Conservation (phyloP, 1,140 invertebrate species). For the fruit fly (Drosophila melanogaster) region Release_6_plus_ISO1_MT NC_004354.4:17155501-17156000, state of each 20-base stretch:
- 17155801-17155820: slow-evolving; percentile 86
- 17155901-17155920: slow-evolving; percentile 43
- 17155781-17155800: slow-evolving; percentile 85
- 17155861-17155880: slow-evolving; percentile 41
- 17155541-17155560: slow-evolving; percentile 45
- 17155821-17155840: slow-evolving; percentile 87
- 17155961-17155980: slow-evolving; percentile 17
- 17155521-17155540: slow-evolving; percentile 44
- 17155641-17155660: slow-evolving; percentile 79
- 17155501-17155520: neutral
- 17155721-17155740: slow-evolving; percentile 87
- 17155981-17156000: slow-evolving; percentile 24
- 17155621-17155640: slow-evolving; percentile 71
- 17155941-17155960: slow-evolving; percentile 28
- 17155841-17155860: slow-evolving; percentile 43
- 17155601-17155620: slow-evolving; percentile 86
- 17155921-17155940: slow-evolving; percentile 44
- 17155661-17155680: slow-evolving; percentile 86
- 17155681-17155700: slow-evolving; percentile 84
- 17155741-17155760: slow-evolving; percentile 87
- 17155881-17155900: neutral
- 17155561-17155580: slow-evolving; percentile 24
- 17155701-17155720: slow-evolving; percentile 87
- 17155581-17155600: slow-evolving; percentile 85
- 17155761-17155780: slow-evolving; percentile 85